Conservation (phyloP, 2,113 vertebrate genomes). For the Leptocoma aspasia region DNA sequence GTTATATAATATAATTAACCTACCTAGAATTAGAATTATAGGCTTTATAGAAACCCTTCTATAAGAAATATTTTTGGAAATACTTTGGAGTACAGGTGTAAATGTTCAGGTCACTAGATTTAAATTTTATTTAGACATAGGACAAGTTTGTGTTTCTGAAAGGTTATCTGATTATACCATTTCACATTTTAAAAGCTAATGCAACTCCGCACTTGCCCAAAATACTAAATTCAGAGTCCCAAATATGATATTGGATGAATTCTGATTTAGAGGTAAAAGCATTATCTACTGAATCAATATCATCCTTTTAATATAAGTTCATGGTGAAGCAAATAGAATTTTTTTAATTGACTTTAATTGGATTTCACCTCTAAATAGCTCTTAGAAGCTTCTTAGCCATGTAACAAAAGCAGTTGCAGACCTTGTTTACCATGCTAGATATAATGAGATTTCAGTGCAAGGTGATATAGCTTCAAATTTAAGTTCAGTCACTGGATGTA, state of each 20-base stretch:
- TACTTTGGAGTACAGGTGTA: not conserved
- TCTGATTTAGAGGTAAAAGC: not conserved
- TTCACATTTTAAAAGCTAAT: not conserved
- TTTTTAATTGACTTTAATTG: not conserved
- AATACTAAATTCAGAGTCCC: not conserved
- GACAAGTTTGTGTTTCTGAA: not conserved
- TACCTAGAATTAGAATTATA: not conserved
- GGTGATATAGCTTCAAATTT: not conserved
- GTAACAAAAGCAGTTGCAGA: not conserved
- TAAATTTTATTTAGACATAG: not conserved
- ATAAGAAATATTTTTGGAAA: not conserved
- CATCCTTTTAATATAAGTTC: not conserved
- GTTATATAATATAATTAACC: not conserved
- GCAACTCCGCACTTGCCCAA: not conserved
- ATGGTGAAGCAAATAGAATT: not conserved
- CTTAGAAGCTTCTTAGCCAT: not conserved
- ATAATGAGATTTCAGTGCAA: not conserved
- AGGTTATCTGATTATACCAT: not conserved
- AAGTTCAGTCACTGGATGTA: not conserved
- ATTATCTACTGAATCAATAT: not conserved
- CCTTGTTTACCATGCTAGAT: not conserved
- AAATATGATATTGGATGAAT: not conserved
- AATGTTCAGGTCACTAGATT: not conserved
- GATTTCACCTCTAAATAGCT: not conserved
- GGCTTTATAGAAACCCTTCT: not conserved